Conservation (phyloP, 2,113 vertebrate genomes). For the Piaya cayana region DNA sequence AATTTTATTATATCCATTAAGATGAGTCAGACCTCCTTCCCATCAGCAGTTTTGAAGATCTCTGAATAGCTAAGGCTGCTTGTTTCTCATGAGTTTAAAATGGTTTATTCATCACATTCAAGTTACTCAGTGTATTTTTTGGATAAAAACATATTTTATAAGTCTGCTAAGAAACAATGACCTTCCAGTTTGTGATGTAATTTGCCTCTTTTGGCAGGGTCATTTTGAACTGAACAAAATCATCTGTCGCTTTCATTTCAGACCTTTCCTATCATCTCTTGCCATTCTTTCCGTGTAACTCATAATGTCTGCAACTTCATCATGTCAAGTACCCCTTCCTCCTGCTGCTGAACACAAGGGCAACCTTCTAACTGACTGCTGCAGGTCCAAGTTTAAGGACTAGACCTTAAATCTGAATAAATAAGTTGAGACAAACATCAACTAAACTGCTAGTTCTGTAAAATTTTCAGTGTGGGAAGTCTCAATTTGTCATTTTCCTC, state of each 20-base stretch:
- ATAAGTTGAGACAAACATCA: background rate
- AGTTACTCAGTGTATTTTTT: constrained; percentile 12
- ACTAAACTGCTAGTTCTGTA: background rate
- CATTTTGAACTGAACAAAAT: constrained; percentile 51
- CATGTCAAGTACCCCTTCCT: background rate
- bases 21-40: background rate
- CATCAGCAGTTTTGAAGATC: background rate
- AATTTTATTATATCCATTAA: background rate
- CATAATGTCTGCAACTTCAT: background rate
- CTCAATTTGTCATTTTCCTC: background rate
- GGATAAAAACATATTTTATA: constrained; percentile 22
- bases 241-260: constrained; percentile 38
- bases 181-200: constrained; percentile 54
- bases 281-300: constrained; percentile 28
- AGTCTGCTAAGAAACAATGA: constrained; percentile 14
- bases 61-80: background rate
- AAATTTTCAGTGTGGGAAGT: background rate
- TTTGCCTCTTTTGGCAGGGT: constrained; percentile 58
- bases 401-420: background rate
- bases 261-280: background rate
- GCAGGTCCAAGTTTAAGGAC: background rate
- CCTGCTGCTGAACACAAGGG: background rate
- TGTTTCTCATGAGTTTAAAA: background rate
- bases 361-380: background rate
- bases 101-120: background rate